Percentiles rank a stretch among this genome's conserved stretches.
Evolutionary conservation across 2,888 invertebrate genomes (phyloP).

Genomic region (Sialis fuliginosa): DNA sequence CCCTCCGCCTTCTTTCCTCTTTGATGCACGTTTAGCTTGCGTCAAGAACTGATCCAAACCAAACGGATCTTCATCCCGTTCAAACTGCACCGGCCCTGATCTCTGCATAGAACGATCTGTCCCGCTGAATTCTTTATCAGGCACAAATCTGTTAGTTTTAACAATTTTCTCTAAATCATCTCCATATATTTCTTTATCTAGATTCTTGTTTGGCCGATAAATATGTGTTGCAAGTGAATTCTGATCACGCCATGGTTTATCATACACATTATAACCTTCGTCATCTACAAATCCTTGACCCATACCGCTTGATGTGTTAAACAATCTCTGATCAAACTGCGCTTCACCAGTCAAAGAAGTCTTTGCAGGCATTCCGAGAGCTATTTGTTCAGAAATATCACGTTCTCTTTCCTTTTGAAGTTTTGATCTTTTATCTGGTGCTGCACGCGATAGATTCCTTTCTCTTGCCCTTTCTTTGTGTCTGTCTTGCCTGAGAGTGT

Average conservation of each 20-base stretch:
- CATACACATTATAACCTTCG: slow-evolving; percentile 94
- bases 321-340: slow-evolving; percentile 88
- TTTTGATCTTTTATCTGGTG: slow-evolving; percentile 82
- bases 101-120: slow-evolving; percentile 57
- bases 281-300: slow-evolving; percentile 85
- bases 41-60: slow-evolving; percentile 96
- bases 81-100: slow-evolving; percentile 93
- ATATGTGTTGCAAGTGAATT: slow-evolving; percentile 75
- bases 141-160: slow-evolving; percentile 85
- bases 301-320: slow-evolving; percentile 86
- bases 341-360: slow-evolving; percentile 52
- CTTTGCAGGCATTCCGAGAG: slow-evolving; percentile 84
- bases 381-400: slow-evolving; percentile 97
- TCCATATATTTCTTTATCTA: slow-evolving; percentile 81
- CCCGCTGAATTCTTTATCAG: slow-evolving; percentile 93
- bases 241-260: slow-evolving; percentile 92
- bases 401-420: slow-evolving; percentile 81
- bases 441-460: slow-evolving; percentile 80
- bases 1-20: slow-evolving; percentile 35
- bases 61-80: slow-evolving; percentile 85
- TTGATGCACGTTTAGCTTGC: slow-evolving; percentile 74
- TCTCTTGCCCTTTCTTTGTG: slow-evolving; percentile 86
- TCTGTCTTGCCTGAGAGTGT: slow-evolving; percentile 71
- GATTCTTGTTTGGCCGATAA: slow-evolving; percentile 71
- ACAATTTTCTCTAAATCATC: slow-evolving; percentile 79